Percentiles rank a stretch among this genome's conserved stretches.
These are phyloP conservation scores for Trochalopteron elliotii DNA, from an alignment of 2,113 vertebrate species.

Conservation along the genomic window DNA sequence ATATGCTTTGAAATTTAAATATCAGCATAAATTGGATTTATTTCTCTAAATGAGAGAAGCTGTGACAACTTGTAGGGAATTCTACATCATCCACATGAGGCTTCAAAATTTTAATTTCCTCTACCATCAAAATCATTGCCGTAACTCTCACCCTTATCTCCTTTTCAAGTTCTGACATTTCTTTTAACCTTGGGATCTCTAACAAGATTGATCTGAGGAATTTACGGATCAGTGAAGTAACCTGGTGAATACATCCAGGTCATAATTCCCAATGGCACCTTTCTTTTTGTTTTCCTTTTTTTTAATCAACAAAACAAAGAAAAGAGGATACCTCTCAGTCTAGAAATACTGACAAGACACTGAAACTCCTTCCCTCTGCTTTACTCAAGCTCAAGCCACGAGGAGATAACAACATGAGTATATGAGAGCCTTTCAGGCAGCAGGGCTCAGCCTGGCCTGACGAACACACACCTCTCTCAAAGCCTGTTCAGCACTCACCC, in stretches of 20 bases:
- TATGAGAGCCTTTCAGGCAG: not conserved
- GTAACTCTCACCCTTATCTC: not conserved
- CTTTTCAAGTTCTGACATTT: not conserved
- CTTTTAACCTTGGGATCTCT: not conserved
- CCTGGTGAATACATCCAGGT: not conserved
- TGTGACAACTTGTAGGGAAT: not conserved
- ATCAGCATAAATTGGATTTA: not conserved
- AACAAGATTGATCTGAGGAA: not conserved
- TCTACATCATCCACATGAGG: not conserved
- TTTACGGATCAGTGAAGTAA: not conserved
- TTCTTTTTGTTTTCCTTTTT: not conserved
- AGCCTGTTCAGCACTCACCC: accelerated
- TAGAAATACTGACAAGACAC: not conserved
- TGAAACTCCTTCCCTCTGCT: not conserved
- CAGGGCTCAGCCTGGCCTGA: not conserved
- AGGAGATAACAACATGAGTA: not conserved
- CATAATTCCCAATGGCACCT: not conserved
- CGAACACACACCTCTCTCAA: not conserved
- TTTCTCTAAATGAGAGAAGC: not conserved
- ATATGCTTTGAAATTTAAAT: not conserved
- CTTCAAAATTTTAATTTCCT: not conserved
- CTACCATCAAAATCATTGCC: not conserved
- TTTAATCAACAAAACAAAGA: not conserved
- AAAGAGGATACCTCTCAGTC: not conserved
- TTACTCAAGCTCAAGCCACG: accelerated